phyloP scores from a whole-genome alignment of 2,113 vertebrate species.

The Gulo gulo region DNA sequence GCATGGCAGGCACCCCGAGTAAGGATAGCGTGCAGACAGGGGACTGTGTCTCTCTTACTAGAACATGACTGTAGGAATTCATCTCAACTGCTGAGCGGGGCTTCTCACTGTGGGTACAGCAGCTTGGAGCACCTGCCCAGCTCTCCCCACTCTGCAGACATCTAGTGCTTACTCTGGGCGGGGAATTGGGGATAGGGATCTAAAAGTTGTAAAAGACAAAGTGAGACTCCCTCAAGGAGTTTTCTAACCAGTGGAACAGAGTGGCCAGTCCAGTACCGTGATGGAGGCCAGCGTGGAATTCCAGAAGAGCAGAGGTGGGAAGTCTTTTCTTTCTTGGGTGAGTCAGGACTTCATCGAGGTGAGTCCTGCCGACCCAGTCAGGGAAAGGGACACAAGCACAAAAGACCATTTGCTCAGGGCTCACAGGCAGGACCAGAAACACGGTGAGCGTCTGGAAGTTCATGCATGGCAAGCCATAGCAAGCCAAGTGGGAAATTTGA shows the following conservation, averaged over 20 bases:
- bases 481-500: background rate
- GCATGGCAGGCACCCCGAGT: background rate
- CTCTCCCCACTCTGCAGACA: background rate
- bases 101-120: background rate
- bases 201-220: background rate
- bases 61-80: background rate
- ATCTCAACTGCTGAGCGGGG: background rate
- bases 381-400: background rate
- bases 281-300: background rate
- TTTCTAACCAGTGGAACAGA: background rate
- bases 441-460: background rate
- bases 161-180: background rate
- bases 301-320: background rate
- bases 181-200: background rate
- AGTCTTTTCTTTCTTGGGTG: background rate
- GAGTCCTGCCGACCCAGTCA: background rate
- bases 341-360: background rate
- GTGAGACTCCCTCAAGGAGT: background rate
- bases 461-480: fast-evolving
- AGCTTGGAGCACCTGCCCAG: background rate
- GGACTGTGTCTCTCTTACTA: background rate
- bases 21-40: too few species aligned
- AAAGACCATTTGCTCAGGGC: background rate
- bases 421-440: too few species aligned
- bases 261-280: fast-evolving